A percentile compares a stretch with the other conserved stretches of the same genome.
These are phyloP conservation scores for Bombus ignitus DNA, from an alignment of 1,140 invertebrate genomes.

Conservation along the genomic window DNA sequence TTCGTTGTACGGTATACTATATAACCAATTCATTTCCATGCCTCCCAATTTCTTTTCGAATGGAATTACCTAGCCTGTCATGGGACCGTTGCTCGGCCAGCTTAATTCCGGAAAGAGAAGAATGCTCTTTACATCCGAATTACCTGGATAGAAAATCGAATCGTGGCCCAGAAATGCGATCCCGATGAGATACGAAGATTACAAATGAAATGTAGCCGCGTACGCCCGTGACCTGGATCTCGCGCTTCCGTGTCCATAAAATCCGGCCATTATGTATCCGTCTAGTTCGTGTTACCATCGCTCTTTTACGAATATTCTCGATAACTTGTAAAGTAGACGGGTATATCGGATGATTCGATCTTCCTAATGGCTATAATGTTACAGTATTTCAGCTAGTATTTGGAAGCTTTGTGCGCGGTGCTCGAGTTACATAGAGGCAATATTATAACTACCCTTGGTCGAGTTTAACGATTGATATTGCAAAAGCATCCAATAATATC, in stretches of 20 bases:
- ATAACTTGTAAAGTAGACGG: neutral
- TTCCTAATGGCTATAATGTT: too few species aligned
- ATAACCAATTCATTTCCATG: conserved; percentile 43
- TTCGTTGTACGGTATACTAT: conserved; percentile 14
- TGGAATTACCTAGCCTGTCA: conserved; percentile 26
- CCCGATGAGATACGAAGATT: conserved; percentile 34
- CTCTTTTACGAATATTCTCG: neutral
- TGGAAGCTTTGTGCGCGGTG: neutral
- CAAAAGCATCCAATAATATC: neutral
- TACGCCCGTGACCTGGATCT: neutral
- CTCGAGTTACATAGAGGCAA: neutral
- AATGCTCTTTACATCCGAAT: conserved; percentile 43
- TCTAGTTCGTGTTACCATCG: neutral
- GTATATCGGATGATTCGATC: too few species aligned
- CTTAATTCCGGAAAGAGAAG: conserved; percentile 32
- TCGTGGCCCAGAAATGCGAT: conserved; percentile 8
- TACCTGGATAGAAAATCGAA: conserved; percentile 27
- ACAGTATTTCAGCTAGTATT: neutral
- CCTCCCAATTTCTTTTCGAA: conserved; percentile 29
- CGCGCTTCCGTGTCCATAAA: neutral
- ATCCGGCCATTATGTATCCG: too few species aligned
- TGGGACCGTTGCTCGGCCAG: neutral
- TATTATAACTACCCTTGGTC: neutral
- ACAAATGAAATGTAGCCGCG: conserved; percentile 23
- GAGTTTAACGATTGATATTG: neutral